Evolutionary conservation across 37 sponge, comb jelly and placozoan genomes (phyloP).

Genomic region (Amphimedon queenslandica): DNA sequence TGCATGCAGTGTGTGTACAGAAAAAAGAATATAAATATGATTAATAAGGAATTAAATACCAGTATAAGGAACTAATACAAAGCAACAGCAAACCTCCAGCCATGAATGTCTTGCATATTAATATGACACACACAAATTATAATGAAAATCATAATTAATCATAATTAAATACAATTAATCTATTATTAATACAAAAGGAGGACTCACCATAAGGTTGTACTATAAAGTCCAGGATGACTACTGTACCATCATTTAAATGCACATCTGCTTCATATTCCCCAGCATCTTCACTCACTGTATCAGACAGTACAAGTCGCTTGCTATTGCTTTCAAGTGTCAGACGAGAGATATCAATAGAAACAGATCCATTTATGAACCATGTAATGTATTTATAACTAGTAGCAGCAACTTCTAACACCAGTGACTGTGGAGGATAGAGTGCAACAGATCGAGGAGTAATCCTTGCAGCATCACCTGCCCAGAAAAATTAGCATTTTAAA

Average conservation of each 20-base stretch:
- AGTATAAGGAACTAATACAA: too few species aligned
- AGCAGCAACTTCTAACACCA: constrained; percentile 17
- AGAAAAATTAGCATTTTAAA: neutral
- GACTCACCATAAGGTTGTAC: constrained; percentile 6
- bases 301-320: constrained; percentile 13
- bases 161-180: neutral
- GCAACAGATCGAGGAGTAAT: constrained; percentile 3
- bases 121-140: too few species aligned
- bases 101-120: too few species aligned
- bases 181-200: neutral
- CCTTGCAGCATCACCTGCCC: neutral
- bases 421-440: constrained; percentile 7
- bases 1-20: neutral
- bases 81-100: too few species aligned
- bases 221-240: constrained; percentile 1
- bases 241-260: neutral
- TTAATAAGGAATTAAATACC: neutral
- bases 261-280: constrained; percentile 32
- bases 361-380: constrained; percentile 27
- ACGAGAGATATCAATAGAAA: constrained; percentile 8
- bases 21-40: neutral
- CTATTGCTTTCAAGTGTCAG: constrained; percentile 6
- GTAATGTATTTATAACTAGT: constrained; percentile 13
- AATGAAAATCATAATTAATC: neutral
- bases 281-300: constrained; percentile 10